A percentile compares a stretch with the other conserved stretches of the same genome.
Conservation (phyloP, 1,140 invertebrate genomes). For the Aphidius ervi region DNA sequence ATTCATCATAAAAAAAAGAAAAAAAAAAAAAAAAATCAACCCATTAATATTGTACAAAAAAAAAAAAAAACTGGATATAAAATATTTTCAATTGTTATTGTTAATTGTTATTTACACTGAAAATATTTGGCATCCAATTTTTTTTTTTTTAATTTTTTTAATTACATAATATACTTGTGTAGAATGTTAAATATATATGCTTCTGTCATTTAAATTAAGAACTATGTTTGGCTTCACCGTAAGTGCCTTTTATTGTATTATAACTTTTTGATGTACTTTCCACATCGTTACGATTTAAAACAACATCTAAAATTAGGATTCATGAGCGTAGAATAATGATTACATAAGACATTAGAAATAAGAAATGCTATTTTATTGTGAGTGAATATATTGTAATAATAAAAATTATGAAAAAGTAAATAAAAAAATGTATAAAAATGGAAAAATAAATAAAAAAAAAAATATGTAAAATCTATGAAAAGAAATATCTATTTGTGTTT, state of each 20-base stretch:
- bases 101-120: slow-evolving; percentile 11
- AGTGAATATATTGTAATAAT: slow-evolving; percentile 22
- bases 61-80: background rate
- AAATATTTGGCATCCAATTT: slow-evolving; percentile 17
- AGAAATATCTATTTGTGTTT: too few species aligned
- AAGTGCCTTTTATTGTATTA: slow-evolving; percentile 23
- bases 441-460: background rate
- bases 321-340: slow-evolving; percentile 18
- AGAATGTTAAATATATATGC: slow-evolving; percentile 6
- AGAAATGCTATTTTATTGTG: slow-evolving; percentile 25
- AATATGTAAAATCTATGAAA: too few species aligned
- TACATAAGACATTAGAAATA: slow-evolving; percentile 23
- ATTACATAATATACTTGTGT: background rate
- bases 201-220: slow-evolving; percentile 14
- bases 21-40: too few species aligned
- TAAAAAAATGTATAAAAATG: slow-evolving; percentile 14
- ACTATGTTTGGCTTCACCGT: slow-evolving; percentile 21
- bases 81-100: slow-evolving; percentile 14
- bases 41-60: background rate
- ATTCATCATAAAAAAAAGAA: too few species aligned
- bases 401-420: slow-evolving; percentile 9
- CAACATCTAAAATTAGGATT: slow-evolving; percentile 8
- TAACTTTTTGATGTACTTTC: slow-evolving; percentile 21
- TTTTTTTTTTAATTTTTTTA: slow-evolving; percentile 8
- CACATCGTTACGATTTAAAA: slow-evolving; percentile 15